These are phyloP conservation scores for Cheilinus undulatus DNA, from an alignment of 2,113 vertebrate genomes.

Conservation along the genomic window DNA sequence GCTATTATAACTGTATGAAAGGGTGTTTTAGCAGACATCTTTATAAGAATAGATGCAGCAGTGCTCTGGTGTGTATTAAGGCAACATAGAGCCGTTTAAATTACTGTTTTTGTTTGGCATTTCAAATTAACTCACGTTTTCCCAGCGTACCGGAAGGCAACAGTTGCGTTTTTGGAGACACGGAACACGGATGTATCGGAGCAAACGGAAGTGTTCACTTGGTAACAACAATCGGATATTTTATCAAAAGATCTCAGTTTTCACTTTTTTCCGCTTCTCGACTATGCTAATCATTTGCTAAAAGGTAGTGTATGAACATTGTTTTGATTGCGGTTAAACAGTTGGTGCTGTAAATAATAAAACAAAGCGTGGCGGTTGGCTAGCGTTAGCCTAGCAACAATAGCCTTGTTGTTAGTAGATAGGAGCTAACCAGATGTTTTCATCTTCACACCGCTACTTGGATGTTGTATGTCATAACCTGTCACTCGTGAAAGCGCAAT, in stretches of 20 bases:
- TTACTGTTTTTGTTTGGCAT: too few species aligned
- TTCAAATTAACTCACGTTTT: not conserved
- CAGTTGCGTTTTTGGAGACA: slow-evolving; percentile 9
- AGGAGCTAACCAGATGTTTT: not conserved
- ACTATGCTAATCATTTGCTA: not conserved
- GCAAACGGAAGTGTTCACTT: slow-evolving; percentile 23
- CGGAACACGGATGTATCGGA: not conserved
- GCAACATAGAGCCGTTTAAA: not conserved
- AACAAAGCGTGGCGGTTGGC: not conserved
- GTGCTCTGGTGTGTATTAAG: not conserved
- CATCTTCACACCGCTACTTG: too few species aligned
- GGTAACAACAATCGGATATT: slow-evolving; percentile 1
- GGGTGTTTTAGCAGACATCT: too few species aligned
- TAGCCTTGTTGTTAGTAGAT: slow-evolving; percentile 20
- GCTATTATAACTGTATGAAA: too few species aligned
- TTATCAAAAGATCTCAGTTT: not conserved
- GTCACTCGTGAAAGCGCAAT: slow-evolving; percentile 1
- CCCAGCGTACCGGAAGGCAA: not conserved
- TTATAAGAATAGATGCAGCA: too few species aligned
- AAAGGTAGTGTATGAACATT: not conserved
- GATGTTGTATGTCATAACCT: not conserved
- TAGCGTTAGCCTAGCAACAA: not conserved
- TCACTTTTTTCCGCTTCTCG: not conserved
- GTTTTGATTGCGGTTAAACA: not conserved
- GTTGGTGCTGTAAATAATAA: not conserved